Percentiles rank a stretch among this genome's conserved stretches.
phyloP scores from a whole-genome alignment of 2,888 invertebrate species.

The Dysmachus trigonus region DNA sequence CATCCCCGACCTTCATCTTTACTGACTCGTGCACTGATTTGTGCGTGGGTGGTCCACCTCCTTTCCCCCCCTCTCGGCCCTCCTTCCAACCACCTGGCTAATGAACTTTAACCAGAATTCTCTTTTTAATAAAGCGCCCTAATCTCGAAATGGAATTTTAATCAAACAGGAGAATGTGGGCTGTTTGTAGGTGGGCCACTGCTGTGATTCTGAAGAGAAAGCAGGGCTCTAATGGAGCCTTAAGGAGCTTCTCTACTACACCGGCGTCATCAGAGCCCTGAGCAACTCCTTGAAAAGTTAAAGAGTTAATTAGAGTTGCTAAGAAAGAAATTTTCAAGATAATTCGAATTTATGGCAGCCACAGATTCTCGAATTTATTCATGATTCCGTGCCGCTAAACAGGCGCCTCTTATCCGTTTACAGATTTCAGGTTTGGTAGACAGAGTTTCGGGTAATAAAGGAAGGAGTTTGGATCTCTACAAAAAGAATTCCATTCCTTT shows the following conservation, averaged over 20 bases:
- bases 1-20: background rate
- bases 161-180: slow-evolving; percentile 24
- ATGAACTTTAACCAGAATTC: slow-evolving; percentile 28
- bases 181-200: background rate
- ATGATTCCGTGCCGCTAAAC: background rate
- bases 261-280: background rate
- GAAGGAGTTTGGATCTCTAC: background rate
- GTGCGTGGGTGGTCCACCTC: background rate
- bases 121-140: slow-evolving; percentile 20
- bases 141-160: slow-evolving; percentile 38
- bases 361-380: background rate
- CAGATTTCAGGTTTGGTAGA: background rate
- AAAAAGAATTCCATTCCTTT: background rate
- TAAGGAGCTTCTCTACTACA: background rate
- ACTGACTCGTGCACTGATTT: background rate
- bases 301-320: slow-evolving; percentile 22
- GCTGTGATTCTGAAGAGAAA: no score
- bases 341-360: background rate
- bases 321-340: background rate
- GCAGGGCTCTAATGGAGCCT: background rate
- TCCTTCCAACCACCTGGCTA: background rate
- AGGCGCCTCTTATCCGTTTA: background rate
- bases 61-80: background rate
- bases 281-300: background rate
- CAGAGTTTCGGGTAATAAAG: no score